Conservation (phyloP, 2,888 invertebrate genomes). For the Alentia gelatinosa region DNA sequence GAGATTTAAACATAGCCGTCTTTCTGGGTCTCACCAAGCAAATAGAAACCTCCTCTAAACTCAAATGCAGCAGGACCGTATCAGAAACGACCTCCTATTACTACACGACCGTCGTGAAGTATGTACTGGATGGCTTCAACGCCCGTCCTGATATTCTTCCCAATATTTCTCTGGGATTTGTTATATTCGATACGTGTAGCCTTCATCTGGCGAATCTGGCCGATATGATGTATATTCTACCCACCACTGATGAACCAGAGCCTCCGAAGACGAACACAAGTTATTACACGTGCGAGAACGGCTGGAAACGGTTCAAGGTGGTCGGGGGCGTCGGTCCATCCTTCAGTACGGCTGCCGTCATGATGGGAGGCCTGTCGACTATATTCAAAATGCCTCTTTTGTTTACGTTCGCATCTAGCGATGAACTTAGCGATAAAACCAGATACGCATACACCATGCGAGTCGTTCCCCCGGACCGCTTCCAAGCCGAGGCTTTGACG, state of each 20-base stretch:
- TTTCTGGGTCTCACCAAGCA: not conserved
- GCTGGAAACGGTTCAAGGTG: not conserved
- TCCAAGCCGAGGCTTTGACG: not conserved
- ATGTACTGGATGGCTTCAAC: constrained; percentile 67
- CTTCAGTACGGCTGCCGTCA: not conserved
- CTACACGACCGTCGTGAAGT: constrained; percentile 63
- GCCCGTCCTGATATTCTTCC: constrained; percentile 62
- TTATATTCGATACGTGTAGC: constrained; percentile 67
- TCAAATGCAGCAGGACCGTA: not conserved
- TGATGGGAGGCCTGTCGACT: not conserved
- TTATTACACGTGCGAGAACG: not conserved
- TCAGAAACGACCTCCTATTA: not conserved
- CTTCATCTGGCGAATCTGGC: constrained; percentile 65
- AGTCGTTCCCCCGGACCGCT: constrained; percentile 47
- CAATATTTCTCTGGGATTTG: constrained; percentile 67
- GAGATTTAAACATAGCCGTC: not conserved
- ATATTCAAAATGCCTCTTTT: constrained; percentile 31
- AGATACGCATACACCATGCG: constrained; percentile 38
- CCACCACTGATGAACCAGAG: not conserved
- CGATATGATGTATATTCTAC: constrained; percentile 64
- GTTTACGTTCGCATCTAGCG: constrained; percentile 14
- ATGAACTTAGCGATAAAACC: constrained; percentile 51
- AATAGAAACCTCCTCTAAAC: not conserved
- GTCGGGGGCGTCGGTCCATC: constrained; percentile 44
- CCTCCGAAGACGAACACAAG: not conserved